Conservation (phyloP, 2,113 vertebrate genomes). For the Chaenogobius annularis region DNA sequence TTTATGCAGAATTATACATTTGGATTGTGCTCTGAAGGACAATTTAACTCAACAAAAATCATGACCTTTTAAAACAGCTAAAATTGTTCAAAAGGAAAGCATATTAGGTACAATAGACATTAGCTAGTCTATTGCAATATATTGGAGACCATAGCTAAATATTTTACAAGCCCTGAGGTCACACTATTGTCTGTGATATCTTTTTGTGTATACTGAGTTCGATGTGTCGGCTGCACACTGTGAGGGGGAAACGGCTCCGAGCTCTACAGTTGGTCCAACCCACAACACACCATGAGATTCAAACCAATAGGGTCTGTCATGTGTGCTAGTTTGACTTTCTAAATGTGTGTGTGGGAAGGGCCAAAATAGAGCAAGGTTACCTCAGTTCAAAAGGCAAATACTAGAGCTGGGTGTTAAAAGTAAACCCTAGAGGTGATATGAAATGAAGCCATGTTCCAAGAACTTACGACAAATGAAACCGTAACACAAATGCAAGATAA, state of each 20-base stretch:
- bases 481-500: too few species aligned
- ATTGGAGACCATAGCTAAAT: not conserved
- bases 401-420: slow-evolving; percentile 30
- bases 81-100: not conserved
- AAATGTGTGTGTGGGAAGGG: not conserved
- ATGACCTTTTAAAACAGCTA: slow-evolving; percentile 19
- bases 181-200: slow-evolving; percentile 5
- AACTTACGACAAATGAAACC: too few species aligned
- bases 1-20: not conserved
- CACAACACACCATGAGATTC: slow-evolving; percentile 71
- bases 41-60: not conserved
- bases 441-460: not conserved
- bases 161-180: slow-evolving; percentile 1
- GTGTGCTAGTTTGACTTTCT: slow-evolving; percentile 7
- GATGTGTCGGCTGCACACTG: slow-evolving; percentile 15
- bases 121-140: not conserved
- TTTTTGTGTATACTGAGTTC: slow-evolving; percentile 14
- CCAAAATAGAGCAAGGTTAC: slow-evolving; percentile 36
- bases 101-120: not conserved
- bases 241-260: not conserved
- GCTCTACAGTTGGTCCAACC: slow-evolving; percentile 62
- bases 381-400: slow-evolving; percentile 1
- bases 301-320: slow-evolving; percentile 42
- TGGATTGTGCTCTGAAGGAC: not conserved
- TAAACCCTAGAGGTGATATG: not conserved